phyloP scores from a whole-genome alignment of 2,888 invertebrate species.

The Leucoma salicis region DNA sequence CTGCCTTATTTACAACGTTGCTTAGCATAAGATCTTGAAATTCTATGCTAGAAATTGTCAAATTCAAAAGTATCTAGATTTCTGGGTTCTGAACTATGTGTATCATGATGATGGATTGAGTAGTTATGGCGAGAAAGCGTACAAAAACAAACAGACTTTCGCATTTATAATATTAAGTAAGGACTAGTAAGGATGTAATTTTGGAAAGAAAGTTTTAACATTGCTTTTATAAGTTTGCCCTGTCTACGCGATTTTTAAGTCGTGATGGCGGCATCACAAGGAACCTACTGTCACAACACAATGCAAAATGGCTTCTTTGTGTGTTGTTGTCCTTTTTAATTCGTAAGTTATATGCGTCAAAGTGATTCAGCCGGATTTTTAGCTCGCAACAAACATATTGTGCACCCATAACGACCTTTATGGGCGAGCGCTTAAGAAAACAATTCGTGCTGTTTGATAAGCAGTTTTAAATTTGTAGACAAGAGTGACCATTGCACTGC shows the following conservation, averaged over 20 bases:
- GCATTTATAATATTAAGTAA: too few species aligned
- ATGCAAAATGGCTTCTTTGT: conserved; percentile 80
- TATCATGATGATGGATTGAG: too few species aligned
- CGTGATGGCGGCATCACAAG: conserved; percentile 68
- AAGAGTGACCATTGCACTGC: conserved; percentile 34
- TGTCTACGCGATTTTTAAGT: conserved; percentile 41
- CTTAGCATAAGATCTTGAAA: too few species aligned
- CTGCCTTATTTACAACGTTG: too few species aligned
- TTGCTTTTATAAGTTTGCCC: too few species aligned
- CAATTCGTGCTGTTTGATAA: conserved; percentile 11
- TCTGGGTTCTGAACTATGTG: too few species aligned
- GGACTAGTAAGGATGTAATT: too few species aligned
- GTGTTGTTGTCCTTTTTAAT: conserved; percentile 78
- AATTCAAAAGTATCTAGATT: too few species aligned
- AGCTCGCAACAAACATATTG: conserved; percentile 34
- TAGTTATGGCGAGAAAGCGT: too few species aligned
- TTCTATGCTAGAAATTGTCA: too few species aligned
- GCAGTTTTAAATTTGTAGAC: conserved; percentile 14
- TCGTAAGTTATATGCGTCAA: conserved; percentile 78
- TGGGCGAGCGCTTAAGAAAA: conserved; percentile 11
- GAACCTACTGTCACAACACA: conserved; percentile 73
- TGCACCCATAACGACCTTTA: conserved; percentile 12
- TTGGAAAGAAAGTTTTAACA: too few species aligned
- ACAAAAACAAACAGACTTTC: too few species aligned
- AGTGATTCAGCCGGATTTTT: conserved; percentile 67